These are phyloP conservation scores for Tympanoctomys barrerae DNA, from an alignment of 2,797 vertebrate species.

Conservation along the genomic window DNA sequence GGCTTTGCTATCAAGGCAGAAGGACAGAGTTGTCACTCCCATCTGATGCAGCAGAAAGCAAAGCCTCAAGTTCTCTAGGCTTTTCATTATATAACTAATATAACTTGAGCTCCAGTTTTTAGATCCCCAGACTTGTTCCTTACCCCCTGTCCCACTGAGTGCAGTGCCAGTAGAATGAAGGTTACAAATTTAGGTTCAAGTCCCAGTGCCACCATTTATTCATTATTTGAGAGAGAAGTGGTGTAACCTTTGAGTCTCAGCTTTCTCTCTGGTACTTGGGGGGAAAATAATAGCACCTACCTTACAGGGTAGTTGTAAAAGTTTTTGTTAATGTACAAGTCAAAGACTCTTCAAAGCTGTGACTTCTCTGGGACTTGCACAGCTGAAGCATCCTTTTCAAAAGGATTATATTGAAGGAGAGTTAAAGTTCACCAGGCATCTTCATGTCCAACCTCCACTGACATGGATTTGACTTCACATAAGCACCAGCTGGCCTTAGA, in stretches of 20 bases:
- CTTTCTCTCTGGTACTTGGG: background rate
- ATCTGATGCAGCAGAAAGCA: background rate
- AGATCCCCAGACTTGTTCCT: background rate
- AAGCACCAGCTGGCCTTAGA: background rate
- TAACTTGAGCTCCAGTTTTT: slow-evolving; percentile 15
- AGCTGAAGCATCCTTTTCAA: background rate
- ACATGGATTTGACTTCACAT: background rate
- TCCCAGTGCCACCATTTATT: background rate
- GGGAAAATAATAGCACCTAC: background rate
- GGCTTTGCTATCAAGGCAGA: background rate
- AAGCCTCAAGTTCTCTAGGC: background rate
- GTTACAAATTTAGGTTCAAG: background rate
- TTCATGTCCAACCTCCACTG: background rate
- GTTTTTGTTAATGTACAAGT: background rate
- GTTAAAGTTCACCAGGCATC: background rate
- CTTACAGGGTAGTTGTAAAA: background rate
- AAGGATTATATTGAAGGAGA: background rate
- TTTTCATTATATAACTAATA: background rate
- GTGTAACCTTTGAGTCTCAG: background rate
- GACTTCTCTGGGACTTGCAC: background rate
- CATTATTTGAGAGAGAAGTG: background rate
- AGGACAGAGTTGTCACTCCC: background rate
- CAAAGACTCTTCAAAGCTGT: slow-evolving; percentile 14
- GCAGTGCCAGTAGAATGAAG: background rate
- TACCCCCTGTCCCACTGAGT: background rate